Base-by-base conservation (phyloP, 2,113 vertebrate species). In the Gadus macrocephalus region DNA sequence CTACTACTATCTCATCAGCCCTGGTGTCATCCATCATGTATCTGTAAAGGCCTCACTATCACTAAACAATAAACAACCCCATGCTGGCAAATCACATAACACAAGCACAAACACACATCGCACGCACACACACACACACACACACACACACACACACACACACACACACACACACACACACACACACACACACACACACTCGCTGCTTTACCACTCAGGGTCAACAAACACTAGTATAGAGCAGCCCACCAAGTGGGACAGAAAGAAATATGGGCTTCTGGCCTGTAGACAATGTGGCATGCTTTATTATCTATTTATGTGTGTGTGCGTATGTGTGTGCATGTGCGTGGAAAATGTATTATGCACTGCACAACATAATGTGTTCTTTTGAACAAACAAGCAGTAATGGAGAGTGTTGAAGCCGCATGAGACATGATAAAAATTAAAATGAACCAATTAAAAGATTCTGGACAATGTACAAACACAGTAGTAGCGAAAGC, bases 371-470 rank as follows among this genome's bases (percentile, higher is more conserved):
- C 19, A 65, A 66, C 64, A 83, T 15, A 58, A 58, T 58, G 55
- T 58, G 53, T n/a, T 17, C 7, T 58, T 56, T 56, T 6, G 53
- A 62, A 74, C 25, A 71, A 56, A 17, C 55, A 56, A 56, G 14
- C 15, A 68, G 17, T 25, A 42, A 5, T 62, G 19, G 28, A 71
- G 68, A 70, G 64, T 22, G 58, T 71, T 35, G 12, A 5, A 62
- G 35, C 70, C 20, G 5, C 22, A 5, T 12, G 11, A 60, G 60
- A 35, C 11, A 16, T 67, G 38, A 86, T 70, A 70, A 70, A 73
- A 77, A 85, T 68, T 58, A 5, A 81, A 73, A 72, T 4, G 64
- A 74, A 69, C 53, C 79, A 81, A 82, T 83, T 78, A 86, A 80
- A 81, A 60, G 42, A 11, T 58, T 66, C 63, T 19, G 55, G 66